Conservation (phyloP, 1,140 invertebrate genomes). For the Alviniconcha marisindica region DNA sequence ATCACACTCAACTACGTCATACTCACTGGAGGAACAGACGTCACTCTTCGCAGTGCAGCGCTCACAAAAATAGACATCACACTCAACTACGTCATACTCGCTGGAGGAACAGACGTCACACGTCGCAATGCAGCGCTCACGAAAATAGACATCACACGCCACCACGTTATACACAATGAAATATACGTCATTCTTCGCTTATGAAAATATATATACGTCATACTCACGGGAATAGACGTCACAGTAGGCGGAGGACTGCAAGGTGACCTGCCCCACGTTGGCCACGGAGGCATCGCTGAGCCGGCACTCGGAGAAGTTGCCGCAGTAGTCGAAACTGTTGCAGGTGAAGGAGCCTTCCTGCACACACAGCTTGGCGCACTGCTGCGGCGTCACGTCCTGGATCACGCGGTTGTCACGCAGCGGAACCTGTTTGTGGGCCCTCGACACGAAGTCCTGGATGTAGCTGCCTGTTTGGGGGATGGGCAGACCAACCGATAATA, state of each 20-base stretch:
- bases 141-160: not conserved
- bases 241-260: slow-evolving; percentile 56
- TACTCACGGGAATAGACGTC: slow-evolving; percentile 63
- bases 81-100: too few species aligned
- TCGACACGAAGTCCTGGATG: slow-evolving; percentile 58
- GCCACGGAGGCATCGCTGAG: slow-evolving; percentile 52
- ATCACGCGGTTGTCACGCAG: slow-evolving; percentile 60
- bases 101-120: too few species aligned
- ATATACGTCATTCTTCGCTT: too few species aligned
- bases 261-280: slow-evolving; percentile 57
- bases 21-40: too few species aligned
- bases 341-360: slow-evolving; percentile 57
- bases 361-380: slow-evolving; percentile 67
- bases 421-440: slow-evolving; percentile 40
- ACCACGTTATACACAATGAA: too few species aligned
- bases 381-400: slow-evolving; percentile 47
- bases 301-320: slow-evolving; percentile 58
- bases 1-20: too few species aligned
- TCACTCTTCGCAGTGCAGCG: too few species aligned
- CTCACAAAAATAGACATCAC: not conserved
- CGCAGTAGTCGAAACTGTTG: slow-evolving; percentile 66
- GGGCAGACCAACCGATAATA: too few species aligned
- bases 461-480: slow-evolving; percentile 57
- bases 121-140: too few species aligned
- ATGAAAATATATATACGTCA: not conserved